Evolutionary conservation across 2,113 vertebrate species (phyloP).

Genomic region (Sinocyclocheilus maitianheensis): DNA sequence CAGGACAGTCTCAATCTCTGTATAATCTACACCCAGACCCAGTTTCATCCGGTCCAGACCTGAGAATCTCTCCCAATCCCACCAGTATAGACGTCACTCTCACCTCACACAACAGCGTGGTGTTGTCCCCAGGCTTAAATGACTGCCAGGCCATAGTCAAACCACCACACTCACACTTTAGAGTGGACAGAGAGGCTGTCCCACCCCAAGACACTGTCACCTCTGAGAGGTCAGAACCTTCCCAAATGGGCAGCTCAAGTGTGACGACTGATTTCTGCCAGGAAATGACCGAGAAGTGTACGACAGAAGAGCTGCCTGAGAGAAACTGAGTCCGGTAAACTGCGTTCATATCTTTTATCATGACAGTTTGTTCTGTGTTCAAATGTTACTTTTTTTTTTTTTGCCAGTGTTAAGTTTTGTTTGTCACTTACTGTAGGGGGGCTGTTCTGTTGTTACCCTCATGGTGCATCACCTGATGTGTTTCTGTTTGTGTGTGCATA

Average conservation of each 20-base stretch:
- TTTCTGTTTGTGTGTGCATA: constrained; percentile 1
- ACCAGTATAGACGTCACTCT: constrained; percentile 80
- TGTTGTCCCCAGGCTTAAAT: constrained; percentile 70
- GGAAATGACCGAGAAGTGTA: constrained; percentile 97
- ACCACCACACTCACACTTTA: not conserved
- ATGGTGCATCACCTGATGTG: not conserved
- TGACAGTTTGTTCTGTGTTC: not conserved
- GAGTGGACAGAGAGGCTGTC: constrained; percentile 58
- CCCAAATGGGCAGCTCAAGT: constrained; percentile 81
- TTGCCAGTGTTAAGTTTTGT: not conserved
- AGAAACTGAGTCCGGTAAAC: constrained; percentile 66
- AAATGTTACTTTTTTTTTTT: not conserved
- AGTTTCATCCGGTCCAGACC: constrained; percentile 79
- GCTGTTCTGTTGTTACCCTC: not conserved
- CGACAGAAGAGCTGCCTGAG: constrained; percentile 88
- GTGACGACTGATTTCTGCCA: constrained; percentile 97
- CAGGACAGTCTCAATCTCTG: constrained; percentile 81
- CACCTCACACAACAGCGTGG: constrained; percentile 72
- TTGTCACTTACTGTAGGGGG: not conserved
- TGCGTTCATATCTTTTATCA: not conserved
- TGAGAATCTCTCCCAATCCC: constrained; percentile 64
- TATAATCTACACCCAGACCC: constrained; percentile 80
- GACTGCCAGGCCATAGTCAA: constrained; percentile 66
- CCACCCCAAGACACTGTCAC: constrained; percentile 61
- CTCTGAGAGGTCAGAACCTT: constrained; percentile 54